phyloP scores from a whole-genome alignment of 2,888 invertebrate species.

The Rotaria magnacalcarata region DNA sequence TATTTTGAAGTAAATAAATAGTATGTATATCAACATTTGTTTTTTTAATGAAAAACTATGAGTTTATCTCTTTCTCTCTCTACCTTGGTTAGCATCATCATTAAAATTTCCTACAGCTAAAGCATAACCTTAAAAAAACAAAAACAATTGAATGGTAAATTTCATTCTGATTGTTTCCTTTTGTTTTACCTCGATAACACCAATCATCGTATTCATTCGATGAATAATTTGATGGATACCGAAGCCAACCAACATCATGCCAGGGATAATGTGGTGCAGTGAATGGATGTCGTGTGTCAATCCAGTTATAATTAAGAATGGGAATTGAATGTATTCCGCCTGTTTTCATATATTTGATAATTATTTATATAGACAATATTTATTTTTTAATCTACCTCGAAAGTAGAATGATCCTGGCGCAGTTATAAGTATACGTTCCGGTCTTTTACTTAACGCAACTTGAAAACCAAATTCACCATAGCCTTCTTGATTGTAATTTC shows the following conservation, averaged over 20 bases:
- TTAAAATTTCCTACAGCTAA: slow-evolving; percentile 81
- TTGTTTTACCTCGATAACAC: slow-evolving; percentile 4
- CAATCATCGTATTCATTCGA: slow-evolving; percentile 32
- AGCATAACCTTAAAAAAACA: slow-evolving; percentile 73
- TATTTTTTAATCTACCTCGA: slow-evolving; percentile 5
- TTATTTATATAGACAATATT: neutral
- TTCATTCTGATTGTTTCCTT: neutral
- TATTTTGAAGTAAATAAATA: slow-evolving; percentile 50
- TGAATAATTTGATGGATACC: slow-evolving; percentile 29
- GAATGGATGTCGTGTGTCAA: slow-evolving; percentile 17
- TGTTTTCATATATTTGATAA: neutral
- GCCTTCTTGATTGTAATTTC: slow-evolving; percentile 22
- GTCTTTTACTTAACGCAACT: slow-evolving; percentile 2
- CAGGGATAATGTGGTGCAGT: slow-evolving; percentile 29
- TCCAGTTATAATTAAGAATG: neutral
- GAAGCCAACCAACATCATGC: neutral
- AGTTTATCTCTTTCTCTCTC: no score
- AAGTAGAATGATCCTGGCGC: slow-evolving; percentile 32
- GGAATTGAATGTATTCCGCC: slow-evolving; percentile 33
- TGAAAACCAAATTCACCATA: slow-evolving; percentile 34
- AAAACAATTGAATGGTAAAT: no score
- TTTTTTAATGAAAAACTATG: no score
- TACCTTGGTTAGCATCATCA: slow-evolving; percentile 64
- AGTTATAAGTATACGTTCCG: slow-evolving; percentile 1
- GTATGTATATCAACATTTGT: neutral